phyloP scores from a whole-genome alignment of 2,888 invertebrate genomes.

The Schizotus pectinicornis region DNA sequence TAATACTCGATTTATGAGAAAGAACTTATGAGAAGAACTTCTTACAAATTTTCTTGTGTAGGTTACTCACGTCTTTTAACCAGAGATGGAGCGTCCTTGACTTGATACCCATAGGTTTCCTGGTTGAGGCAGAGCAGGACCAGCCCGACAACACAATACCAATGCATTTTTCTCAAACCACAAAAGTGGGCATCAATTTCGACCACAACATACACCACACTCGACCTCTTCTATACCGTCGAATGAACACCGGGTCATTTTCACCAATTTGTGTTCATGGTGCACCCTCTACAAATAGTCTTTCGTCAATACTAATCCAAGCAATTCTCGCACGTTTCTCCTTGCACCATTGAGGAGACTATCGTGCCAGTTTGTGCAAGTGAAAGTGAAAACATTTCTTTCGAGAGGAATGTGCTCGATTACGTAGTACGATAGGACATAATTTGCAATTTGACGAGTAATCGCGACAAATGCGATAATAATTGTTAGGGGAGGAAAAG shows the following conservation, averaged over 20 bases:
- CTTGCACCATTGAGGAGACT: constrained; percentile 11
- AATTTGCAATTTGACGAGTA: not conserved
- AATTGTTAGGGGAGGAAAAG: too few species aligned
- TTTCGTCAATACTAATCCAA: constrained; percentile 5
- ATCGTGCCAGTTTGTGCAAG: constrained; percentile 7
- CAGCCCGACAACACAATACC: not conserved
- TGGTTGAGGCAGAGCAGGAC: not conserved
- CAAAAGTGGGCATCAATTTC: too few species aligned
- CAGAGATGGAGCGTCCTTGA: constrained; percentile 54
- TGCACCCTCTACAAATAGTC: not conserved
- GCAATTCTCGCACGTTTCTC: constrained; percentile 14
- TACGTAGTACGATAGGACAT: constrained; percentile 9
- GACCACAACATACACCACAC: not conserved
- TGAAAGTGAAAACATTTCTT: constrained; percentile 29
- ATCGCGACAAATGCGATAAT: too few species aligned
- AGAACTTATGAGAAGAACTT: too few species aligned
- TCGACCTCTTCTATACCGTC: too few species aligned
- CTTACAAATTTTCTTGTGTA: too few species aligned
- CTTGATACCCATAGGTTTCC: constrained; percentile 35
- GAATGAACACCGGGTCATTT: too few species aligned
- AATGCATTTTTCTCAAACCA: not conserved
- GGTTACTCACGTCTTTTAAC: constrained; percentile 60
- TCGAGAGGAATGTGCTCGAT: constrained; percentile 14
- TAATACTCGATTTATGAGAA: too few species aligned
- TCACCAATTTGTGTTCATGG: not conserved